Percentiles rank a stretch among this genome's conserved stretches.
Conservation (phyloP, 2,888 invertebrate genomes). For the Pyrochroa serraticornis region DNA sequence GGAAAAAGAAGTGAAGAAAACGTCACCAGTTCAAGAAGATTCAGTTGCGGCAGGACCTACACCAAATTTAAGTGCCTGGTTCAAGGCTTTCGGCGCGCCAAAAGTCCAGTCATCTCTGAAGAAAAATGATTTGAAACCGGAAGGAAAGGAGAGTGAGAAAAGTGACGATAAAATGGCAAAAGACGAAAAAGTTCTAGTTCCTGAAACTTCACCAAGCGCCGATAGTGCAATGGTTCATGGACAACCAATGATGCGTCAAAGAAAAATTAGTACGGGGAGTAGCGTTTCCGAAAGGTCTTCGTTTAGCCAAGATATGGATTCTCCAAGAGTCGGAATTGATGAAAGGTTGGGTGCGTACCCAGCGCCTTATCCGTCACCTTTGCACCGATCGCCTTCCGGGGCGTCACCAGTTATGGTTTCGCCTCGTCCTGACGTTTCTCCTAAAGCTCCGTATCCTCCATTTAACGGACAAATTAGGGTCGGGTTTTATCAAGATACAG, state of each 20-base stretch:
- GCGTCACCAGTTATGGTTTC: conserved; percentile 71
- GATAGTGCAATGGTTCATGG: conserved; percentile 55
- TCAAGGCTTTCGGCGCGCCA: conserved; percentile 89
- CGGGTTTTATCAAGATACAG: conserved; percentile 87
- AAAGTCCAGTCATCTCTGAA: conserved; percentile 69
- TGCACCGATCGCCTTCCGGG: conserved; percentile 71
- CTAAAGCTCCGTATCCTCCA: conserved; percentile 70
- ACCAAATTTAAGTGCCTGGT: conserved; percentile 90
- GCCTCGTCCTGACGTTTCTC: conserved; percentile 72
- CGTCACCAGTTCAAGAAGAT: conserved; percentile 39
- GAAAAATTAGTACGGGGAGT: conserved; percentile 79
- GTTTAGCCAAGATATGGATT: conserved; percentile 78
- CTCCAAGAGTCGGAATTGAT: conserved; percentile 69
- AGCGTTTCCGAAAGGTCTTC: conserved; percentile 80
- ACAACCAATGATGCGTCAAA: conserved; percentile 60
- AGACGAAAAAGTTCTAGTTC: conserved; percentile 43
- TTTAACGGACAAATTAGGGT: conserved; percentile 85
- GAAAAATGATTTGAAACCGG: conserved; percentile 64
- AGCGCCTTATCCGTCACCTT: conserved; percentile 74
- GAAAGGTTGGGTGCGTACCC: conserved; percentile 68
- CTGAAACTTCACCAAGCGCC: conserved; percentile 51
- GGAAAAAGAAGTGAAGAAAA: conserved; percentile 39
- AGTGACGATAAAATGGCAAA: conserved; percentile 55
- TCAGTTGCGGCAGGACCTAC: conserved; percentile 68
- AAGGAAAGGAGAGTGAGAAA: conserved; percentile 51